phyloP scores from a whole-genome alignment of 2,113 vertebrate species.

The Takifugu bimaculatus region DNA sequence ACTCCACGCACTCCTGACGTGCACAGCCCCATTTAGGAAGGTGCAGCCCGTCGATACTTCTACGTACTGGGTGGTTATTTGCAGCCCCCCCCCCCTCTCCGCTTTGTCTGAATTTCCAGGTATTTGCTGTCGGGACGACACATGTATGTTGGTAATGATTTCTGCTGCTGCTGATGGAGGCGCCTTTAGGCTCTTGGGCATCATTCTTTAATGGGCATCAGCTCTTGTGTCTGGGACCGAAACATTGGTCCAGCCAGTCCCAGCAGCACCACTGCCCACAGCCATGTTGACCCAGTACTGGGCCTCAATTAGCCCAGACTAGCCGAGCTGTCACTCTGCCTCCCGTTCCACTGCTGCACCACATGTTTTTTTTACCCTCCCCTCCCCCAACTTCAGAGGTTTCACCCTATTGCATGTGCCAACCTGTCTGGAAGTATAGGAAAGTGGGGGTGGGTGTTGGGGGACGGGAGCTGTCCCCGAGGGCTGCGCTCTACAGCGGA shows the following conservation, averaged over 20 bases:
- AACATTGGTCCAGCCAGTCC: slow-evolving; percentile 8
- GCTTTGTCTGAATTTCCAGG: slow-evolving; percentile 13
- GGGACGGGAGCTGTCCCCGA: slow-evolving; percentile 33
- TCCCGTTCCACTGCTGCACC: slow-evolving; percentile 20
- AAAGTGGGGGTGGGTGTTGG: slow-evolving; percentile 4
- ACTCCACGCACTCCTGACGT: slow-evolving; percentile 14
- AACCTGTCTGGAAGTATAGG: slow-evolving; percentile 14
- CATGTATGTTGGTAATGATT: slow-evolving; percentile 7
- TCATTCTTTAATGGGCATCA: slow-evolving; percentile 38
- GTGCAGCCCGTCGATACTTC: slow-evolving; percentile 36
- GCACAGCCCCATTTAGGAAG: slow-evolving; percentile 30
- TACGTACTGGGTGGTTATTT: slow-evolving; percentile 39
- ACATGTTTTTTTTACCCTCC: neutral
- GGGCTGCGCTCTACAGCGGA: slow-evolving; percentile 35
- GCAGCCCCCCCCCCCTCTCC: slow-evolving; percentile 13
- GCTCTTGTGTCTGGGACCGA: slow-evolving; percentile 13
- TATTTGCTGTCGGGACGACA: slow-evolving; percentile 28
- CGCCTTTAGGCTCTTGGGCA: slow-evolving; percentile 24
- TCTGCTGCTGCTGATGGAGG: slow-evolving; percentile 26
- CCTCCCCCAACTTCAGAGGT: slow-evolving; percentile 13
- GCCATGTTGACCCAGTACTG: slow-evolving; percentile 28
- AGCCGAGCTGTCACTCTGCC: slow-evolving; percentile 40
- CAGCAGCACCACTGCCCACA: slow-evolving; percentile 14
- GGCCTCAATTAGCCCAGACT: slow-evolving; percentile 43
- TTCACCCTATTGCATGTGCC: slow-evolving; percentile 52